Evolutionary conservation across 2,113 vertebrate species (phyloP).

Genomic region (Chaetura pelagica): DNA sequence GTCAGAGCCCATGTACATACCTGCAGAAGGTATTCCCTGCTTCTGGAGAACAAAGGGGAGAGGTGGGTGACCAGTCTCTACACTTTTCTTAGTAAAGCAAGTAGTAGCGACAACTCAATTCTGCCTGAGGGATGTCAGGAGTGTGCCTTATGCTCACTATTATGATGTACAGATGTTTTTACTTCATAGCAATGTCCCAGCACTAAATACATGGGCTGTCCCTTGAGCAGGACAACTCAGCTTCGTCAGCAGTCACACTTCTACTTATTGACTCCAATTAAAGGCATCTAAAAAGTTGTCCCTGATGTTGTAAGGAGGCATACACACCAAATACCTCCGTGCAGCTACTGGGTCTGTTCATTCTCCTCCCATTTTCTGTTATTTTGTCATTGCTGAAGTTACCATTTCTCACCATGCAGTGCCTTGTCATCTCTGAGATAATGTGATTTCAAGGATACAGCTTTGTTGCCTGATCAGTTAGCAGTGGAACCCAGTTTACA

Average conservation of each 20-base stretch:
- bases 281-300: not conserved
- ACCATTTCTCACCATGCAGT: not conserved
- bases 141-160: not conserved
- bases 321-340: not conserved
- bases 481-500: not conserved
- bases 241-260: not conserved
- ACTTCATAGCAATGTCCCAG: fast-evolving
- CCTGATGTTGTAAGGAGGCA: not conserved
- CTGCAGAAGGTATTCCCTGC: not conserved
- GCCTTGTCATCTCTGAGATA: not conserved
- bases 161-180: not conserved
- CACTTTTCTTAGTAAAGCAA: not conserved
- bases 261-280: not conserved
- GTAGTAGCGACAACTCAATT: not conserved
- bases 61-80: too few species aligned
- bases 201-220: fast-evolving
- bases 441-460: not conserved
- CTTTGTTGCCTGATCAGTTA: not conserved
- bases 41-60: not conserved
- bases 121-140: fast-evolving
- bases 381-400: not conserved
- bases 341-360: not conserved
- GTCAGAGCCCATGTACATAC: not conserved
- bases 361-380: fast-evolving
- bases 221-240: fast-evolving